phyloP scores from a whole-genome alignment of 2,888 invertebrate genomes.

The Heliconius cydno region DNA sequence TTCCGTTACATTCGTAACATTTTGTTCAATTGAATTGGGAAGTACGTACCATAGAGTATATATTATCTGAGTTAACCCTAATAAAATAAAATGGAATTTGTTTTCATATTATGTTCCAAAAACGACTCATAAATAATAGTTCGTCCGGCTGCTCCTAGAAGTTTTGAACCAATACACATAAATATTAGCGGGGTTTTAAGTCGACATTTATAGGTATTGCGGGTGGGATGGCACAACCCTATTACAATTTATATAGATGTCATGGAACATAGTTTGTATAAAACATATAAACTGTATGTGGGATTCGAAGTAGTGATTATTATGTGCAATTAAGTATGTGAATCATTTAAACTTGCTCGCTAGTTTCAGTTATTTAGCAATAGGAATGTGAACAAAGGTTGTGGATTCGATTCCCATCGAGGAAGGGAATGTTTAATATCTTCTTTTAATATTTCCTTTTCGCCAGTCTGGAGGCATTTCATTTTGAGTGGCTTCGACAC shows the following conservation, averaged over 20 bases:
- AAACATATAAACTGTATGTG: neutral
- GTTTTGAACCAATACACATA: neutral
- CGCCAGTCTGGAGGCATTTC: too few species aligned
- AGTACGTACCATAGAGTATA: slow-evolving; percentile 18
- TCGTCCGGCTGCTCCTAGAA: neutral
- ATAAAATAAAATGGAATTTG: slow-evolving; percentile 15
- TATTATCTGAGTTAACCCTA: neutral
- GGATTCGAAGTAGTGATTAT: neutral
- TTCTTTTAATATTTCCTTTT: too few species aligned
- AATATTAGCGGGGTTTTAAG: neutral
- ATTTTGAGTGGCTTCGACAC: too few species aligned
- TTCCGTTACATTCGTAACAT: slow-evolving; percentile 35
- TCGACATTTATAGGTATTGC: neutral
- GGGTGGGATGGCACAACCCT: neutral
- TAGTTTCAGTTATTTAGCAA: too few species aligned
- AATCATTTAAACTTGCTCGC: too few species aligned
- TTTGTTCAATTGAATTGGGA: slow-evolving; percentile 43
- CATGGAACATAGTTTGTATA: neutral
- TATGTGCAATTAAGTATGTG: neutral
- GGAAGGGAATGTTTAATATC: too few species aligned
- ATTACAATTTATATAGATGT: neutral
- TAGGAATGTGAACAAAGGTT: too few species aligned
- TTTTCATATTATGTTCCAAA: neutral
- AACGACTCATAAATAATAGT: neutral
- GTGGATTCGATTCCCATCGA: too few species aligned